A percentile compares a stretch with the other conserved stretches of the same genome.
Conservation (phyloP, 1,140 invertebrate species). For the Adoxophyes honmai region DNA sequence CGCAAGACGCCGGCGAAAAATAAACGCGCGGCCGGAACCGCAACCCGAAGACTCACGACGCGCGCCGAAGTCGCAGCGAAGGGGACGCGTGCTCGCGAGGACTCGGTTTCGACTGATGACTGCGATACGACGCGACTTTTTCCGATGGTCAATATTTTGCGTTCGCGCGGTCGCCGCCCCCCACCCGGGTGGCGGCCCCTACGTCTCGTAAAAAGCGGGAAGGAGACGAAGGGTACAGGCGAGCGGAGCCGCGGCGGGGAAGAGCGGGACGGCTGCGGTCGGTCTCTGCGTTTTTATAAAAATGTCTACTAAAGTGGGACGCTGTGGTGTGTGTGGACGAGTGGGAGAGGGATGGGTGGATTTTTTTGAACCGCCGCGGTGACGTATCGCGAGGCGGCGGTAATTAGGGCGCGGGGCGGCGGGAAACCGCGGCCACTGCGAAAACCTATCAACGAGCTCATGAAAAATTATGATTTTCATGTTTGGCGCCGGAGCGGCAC, state of each 20-base stretch:
- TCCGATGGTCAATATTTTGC: conserved; percentile 79
- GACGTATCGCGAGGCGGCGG: conserved; percentile 68
- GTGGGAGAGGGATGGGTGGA: conserved; percentile 64
- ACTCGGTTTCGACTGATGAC: conserved; percentile 77
- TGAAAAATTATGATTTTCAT: conserved; percentile 76
- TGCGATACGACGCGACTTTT: conserved; percentile 78
- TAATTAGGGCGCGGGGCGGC: conserved; percentile 76
- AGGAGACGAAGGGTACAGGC: conserved; percentile 72
- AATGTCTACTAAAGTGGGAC: conserved; percentile 66
- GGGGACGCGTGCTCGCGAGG: conserved; percentile 67
- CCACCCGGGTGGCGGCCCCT: conserved; percentile 73
- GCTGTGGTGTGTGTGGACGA: conserved; percentile 26
- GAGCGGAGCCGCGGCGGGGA: conserved; percentile 55
- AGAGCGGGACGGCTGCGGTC: conserved; percentile 69
- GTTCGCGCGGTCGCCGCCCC: conserved; percentile 72
- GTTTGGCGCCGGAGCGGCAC: conserved; percentile 44
- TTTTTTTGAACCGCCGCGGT: conserved; percentile 72
- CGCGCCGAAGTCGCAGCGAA: conserved; percentile 61
- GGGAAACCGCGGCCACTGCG: conserved; percentile 70
- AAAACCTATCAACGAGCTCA: conserved; percentile 75
- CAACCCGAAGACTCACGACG: conserved; percentile 72
- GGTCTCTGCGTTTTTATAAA: conserved; percentile 76
- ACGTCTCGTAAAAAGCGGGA: conserved; percentile 78
- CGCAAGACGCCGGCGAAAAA: conserved; percentile 66
- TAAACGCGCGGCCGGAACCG: conserved; percentile 57